A percentile compares a stretch with the other conserved stretches of the same genome.
phyloP scores from a whole-genome alignment of 2,797 vertebrate genomes.

The Gymnocypris eckloni region DNA sequence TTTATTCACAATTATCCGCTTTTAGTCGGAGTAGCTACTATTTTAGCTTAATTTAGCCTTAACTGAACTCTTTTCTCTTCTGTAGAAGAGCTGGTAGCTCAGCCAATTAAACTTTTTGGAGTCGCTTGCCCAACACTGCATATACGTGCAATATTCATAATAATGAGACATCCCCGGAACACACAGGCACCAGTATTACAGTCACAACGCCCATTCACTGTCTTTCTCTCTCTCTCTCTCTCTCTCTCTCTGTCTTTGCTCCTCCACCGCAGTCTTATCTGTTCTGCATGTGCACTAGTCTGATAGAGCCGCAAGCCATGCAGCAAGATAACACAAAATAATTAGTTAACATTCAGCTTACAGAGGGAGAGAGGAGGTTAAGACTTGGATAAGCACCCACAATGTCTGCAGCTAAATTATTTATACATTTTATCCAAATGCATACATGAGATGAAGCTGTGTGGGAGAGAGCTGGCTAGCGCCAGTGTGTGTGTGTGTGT shows the following conservation, averaged over 20 bases:
- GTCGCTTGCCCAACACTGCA: not conserved
- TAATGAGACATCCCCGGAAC: slow-evolving; percentile 69
- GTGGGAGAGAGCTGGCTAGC: slow-evolving; percentile 38
- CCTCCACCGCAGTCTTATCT: slow-evolving; percentile 77
- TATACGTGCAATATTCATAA: slow-evolving; percentile 6
- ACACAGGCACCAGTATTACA: slow-evolving; percentile 72
- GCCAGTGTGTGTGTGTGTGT: slow-evolving; percentile 37
- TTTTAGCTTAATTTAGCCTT: not conserved
- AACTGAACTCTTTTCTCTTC: not conserved
- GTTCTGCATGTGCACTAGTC: slow-evolving; percentile 74
- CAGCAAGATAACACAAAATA: slow-evolving; percentile 83
- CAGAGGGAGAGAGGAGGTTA: slow-evolving; percentile 64
- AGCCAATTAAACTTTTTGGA: not conserved
- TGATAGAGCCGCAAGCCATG: slow-evolving; percentile 80
- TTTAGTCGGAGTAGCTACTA: not conserved
- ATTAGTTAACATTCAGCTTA: slow-evolving; percentile 83
- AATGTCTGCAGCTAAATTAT: slow-evolving; percentile 62
- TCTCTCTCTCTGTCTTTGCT: slow-evolving; percentile 26
- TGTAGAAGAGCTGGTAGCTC: not conserved
- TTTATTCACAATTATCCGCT: too few species aligned
- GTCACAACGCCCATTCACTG: not conserved
- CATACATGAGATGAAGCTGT: slow-evolving; percentile 51
- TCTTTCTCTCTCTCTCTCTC: slow-evolving; percentile 13
- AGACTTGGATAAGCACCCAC: slow-evolving; percentile 64
- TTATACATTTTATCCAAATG: slow-evolving; percentile 64